Evolutionary conservation across 2,797 vertebrate genomes (phyloP).

Genomic region (Channallabes apus): DNA sequence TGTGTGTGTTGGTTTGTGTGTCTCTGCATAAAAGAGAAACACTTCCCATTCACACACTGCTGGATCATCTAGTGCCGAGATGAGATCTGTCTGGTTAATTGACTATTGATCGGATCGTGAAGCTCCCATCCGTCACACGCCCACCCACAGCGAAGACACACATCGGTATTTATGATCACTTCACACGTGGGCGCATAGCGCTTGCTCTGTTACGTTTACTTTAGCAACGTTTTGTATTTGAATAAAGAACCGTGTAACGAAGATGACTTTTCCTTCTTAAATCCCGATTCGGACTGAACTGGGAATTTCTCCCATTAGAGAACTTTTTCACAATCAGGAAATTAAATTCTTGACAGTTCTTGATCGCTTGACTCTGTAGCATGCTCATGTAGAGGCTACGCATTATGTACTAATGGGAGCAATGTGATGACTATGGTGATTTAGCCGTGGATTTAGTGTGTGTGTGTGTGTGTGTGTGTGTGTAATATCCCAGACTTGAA

Average conservation of each 20-base stretch:
- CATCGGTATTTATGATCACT: neutral
- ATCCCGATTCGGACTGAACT: too few relatives aligned
- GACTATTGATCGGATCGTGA: conserved; percentile 25
- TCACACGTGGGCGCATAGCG: neutral
- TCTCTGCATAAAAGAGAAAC: conserved; percentile 14
- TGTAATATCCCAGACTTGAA: conserved; percentile 48
- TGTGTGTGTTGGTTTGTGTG: conserved; percentile 9
- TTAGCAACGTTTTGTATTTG: neutral
- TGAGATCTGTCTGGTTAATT: conserved; percentile 51
- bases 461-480: conserved; percentile 21
- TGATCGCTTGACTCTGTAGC: too few relatives aligned
- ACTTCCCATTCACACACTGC: neutral
- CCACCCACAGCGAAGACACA: neutral
- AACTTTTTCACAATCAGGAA: too few relatives aligned
- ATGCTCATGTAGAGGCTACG: too few relatives aligned
- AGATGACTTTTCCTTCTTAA: too few relatives aligned
- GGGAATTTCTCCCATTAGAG: too few relatives aligned
- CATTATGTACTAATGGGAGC: too few relatives aligned
- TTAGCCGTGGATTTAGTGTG: neutral
- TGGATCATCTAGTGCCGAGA: conserved; percentile 20
- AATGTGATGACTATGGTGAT: too few relatives aligned
- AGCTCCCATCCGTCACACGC: conserved; percentile 6
- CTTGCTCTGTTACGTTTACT: neutral
- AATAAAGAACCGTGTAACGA: neutral
- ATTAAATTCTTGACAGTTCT: too few relatives aligned